phyloP scores from a whole-genome alignment of 2,888 invertebrate genomes.

The Agrotis segetum region DNA sequence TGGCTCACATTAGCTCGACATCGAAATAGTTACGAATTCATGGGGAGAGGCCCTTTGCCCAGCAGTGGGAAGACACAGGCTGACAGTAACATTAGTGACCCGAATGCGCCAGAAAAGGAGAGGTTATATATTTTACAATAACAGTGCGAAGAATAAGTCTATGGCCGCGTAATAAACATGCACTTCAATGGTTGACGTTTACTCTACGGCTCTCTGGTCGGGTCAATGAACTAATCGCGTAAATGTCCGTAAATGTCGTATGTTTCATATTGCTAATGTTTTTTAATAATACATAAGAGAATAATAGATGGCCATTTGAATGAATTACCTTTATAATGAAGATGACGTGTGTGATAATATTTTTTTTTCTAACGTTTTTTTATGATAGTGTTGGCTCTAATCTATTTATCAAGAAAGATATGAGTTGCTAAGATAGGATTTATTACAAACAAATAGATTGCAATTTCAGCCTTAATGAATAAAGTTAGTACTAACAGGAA shows the following conservation, averaged over 20 bases:
- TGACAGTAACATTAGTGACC: too few species aligned
- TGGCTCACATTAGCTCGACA: too few species aligned
- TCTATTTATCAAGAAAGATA: background rate
- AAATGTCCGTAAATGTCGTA: slow-evolving; percentile 9
- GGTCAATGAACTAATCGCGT: slow-evolving; percentile 9
- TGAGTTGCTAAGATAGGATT: background rate
- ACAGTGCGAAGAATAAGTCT: too few species aligned
- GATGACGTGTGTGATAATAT: background rate
- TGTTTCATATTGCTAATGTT: background rate
- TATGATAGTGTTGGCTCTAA: background rate
- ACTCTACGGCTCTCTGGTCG: slow-evolving; percentile 4
- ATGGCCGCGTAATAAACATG: too few species aligned
- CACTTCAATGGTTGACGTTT: background rate
- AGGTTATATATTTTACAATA: too few species aligned
- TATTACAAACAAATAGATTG: too few species aligned
- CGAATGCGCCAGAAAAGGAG: too few species aligned
- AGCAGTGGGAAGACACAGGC: too few species aligned
- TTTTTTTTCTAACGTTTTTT: background rate
- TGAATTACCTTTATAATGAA: background rate
- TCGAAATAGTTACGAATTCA: too few species aligned
- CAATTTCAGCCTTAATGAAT: too few species aligned
- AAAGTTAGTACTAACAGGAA: background rate
- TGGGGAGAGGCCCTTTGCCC: too few species aligned
- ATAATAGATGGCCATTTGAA: slow-evolving; percentile 2
- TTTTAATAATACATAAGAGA: background rate